Base-by-base conservation (phyloP, 37 sponge, comb jelly and placozoan genomes). In the Axinella damicornis region DNA sequence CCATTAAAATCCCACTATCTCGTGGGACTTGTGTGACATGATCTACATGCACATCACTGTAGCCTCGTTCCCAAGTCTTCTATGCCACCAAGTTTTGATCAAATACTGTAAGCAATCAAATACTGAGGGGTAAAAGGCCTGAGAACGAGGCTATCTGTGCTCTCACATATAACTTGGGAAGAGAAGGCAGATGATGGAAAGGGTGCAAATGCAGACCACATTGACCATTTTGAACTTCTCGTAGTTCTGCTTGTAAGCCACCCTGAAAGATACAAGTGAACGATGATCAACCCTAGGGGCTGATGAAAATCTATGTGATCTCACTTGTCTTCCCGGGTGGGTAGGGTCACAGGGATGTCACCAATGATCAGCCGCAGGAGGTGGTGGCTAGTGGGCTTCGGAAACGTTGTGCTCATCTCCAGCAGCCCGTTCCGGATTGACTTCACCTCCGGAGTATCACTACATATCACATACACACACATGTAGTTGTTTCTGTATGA, bases 161-260 rank as follows among this genome's bases (percentile, higher is more conserved):
- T 65, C 84, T 89, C 74, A 89, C 89, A 60, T 31, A 31, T 63
- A 77, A 18, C 73, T 54, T 57, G 37, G 13, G 82, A 81, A 69
- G 25, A 93, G 22, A 36, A 93, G 58, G 27, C 86, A 59, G 14
- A 56, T 41, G 2, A 93, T 25, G 14, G 84, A 53, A 57, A 88
- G 71, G 19, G 76, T 21, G 34, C 64, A 82, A 55, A 92, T 69
- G 14, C 46, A 33, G 24, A 83, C 79, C 21, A 70, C 83, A 40
- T 87, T 86, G 16, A 92, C 33, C 73, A 87, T 69, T 73, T 92
- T 92, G 65, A 87, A 92, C 24, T 83, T 69, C 61, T 92, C 92
- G 72, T 92, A 92, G 2, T 83, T 54, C 33, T 82, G 74, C 57
- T 87, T 92, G 60, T 92, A 92, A 18, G 65, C 32, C 52, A 92